phyloP scores from a whole-genome alignment of 2,113 vertebrate species.

The Acrocephalus kingi region DNA sequence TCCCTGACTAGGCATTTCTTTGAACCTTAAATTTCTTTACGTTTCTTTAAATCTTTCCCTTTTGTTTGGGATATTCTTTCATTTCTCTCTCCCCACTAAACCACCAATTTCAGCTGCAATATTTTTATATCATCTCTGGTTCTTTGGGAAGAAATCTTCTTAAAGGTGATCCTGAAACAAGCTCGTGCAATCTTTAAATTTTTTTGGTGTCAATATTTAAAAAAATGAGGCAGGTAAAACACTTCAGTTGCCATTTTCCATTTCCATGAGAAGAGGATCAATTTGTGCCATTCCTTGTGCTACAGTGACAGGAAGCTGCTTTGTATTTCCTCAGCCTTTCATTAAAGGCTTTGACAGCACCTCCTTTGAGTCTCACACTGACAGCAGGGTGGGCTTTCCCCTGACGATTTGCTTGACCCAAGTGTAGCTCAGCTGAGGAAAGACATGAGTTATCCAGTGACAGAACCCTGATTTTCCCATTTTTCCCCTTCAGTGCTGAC shows the following conservation, averaged over 20 bases:
- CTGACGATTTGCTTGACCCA: neutral
- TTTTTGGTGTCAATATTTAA: neutral
- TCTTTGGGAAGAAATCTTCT: neutral
- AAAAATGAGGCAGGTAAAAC: neutral
- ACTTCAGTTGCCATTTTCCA: neutral
- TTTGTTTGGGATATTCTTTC: neutral
- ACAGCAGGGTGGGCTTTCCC: neutral
- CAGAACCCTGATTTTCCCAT: neutral
- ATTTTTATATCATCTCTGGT: neutral
- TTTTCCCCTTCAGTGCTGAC: slow-evolving; percentile 22
- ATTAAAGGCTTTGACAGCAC: neutral
- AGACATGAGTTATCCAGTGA: neutral
- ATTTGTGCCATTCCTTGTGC: neutral
- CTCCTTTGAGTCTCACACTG: neutral
- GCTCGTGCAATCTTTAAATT: neutral
- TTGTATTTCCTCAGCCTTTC: neutral
- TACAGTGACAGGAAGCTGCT: neutral
- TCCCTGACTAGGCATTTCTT: neutral
- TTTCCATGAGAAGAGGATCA: neutral
- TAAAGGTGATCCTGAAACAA: neutral
- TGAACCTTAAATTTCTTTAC: neutral
- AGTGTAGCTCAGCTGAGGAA: neutral
- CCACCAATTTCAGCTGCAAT: neutral
- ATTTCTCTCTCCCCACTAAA: neutral
- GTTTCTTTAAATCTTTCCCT: neutral